Base-by-base conservation (phyloP, 2,888 invertebrate species). In the Drosophila engyochracea region DNA sequence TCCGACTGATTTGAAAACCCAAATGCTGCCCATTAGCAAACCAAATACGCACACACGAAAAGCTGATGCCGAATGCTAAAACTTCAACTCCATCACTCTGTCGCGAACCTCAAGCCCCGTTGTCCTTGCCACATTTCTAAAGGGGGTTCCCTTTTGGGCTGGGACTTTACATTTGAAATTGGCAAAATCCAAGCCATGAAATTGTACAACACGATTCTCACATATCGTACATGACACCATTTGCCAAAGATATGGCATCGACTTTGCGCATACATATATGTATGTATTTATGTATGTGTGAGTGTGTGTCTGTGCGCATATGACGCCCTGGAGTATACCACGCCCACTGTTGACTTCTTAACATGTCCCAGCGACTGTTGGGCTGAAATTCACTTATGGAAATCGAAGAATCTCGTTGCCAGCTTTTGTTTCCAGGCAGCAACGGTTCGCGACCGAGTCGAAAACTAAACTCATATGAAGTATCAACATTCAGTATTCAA, bases 221-320 rank as follows among this genome's bases (percentile, higher is more conserved):
- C 90, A 87, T 90, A 89, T 80, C 89, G 91, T 74, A 90, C 91
- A 86, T 89, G 86, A 86, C 85, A 85, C 85, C 85, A 85, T 85
- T 86, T 80, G 83, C 74, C 81, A 70, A 71, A 70, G 85, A 81
- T 81, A 73, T 52, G 73, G 71, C 71, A 60, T 53, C 67, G 81
- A 74, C 70, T 75, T 75, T 71, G 57, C 64, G 47, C 68, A 76
- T 60, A 65, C 64, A 66, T 28, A 28, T 30, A 30, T 3, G 3
- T 19, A 51, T 10, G 10, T 19, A 5, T 28, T 19, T 6, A 62
- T 60, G 16, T 10, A 54, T 35, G 53, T n/a, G 35, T 28, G 35
- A 19, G 19, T 70, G 14, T 14, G 22, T 51, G 30, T 31, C n/a
- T 31, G 28, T 30, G 30, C 5, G 33, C 33, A 16, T 33, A 37